Evolutionary conservation across 2,113 vertebrate species (phyloP).

Genomic region (Chauna torquata): DNA sequence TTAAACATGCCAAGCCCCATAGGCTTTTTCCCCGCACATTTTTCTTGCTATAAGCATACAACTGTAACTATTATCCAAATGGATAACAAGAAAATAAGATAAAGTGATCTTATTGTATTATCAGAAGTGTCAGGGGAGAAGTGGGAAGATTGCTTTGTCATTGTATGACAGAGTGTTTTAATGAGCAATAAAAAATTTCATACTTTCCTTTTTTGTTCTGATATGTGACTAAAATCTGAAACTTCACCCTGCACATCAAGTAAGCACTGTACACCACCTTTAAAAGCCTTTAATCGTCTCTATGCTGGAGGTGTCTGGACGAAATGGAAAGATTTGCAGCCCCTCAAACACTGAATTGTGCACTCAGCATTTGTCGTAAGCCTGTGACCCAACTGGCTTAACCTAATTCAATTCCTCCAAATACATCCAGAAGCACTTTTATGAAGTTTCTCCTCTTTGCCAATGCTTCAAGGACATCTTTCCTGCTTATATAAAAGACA

Average conservation of each 20-base stretch:
- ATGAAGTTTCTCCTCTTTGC: background rate
- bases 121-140: constrained; percentile 29
- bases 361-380: background rate
- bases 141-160: constrained; percentile 17
- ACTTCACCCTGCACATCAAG: background rate
- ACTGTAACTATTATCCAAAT: background rate
- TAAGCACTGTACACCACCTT: background rate
- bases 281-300: background rate
- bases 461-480: background rate
- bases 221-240: background rate
- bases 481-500: background rate
- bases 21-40: background rate
- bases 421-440: background rate
- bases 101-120: constrained; percentile 26
- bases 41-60: background rate
- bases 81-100: constrained; percentile 4
- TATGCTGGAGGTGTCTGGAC: background rate
- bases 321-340: background rate
- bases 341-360: background rate
- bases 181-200: background rate
- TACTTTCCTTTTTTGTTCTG: background rate
- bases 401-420: background rate
- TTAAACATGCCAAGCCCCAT: background rate
- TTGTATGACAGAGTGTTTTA: constrained; percentile 3
- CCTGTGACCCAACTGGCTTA: background rate